Conservation (phyloP, 2,113 vertebrate genomes). For the Pluvialis apricaria region DNA sequence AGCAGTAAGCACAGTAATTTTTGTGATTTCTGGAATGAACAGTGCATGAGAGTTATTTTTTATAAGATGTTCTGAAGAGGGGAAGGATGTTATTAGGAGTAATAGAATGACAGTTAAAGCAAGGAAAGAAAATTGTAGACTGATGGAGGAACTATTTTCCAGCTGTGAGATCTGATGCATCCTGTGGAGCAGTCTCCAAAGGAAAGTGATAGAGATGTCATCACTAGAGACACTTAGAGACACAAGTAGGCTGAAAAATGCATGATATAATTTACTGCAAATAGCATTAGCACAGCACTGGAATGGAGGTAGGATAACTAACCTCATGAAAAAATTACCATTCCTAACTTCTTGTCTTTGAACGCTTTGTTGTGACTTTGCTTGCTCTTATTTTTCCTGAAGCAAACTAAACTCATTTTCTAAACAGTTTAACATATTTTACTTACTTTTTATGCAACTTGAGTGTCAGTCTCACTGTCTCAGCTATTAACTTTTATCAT, state of each 20-base stretch:
- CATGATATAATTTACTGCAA: neutral
- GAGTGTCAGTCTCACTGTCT: neutral
- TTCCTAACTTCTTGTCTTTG: neutral
- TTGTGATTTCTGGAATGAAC: neutral
- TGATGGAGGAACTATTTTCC: neutral
- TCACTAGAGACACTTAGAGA: neutral
- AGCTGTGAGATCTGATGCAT: neutral
- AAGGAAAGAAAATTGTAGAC: neutral
- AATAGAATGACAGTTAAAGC: neutral
- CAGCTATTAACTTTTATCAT: neutral
- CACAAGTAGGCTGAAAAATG: neutral
- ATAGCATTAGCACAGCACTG: neutral
- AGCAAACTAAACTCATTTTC: neutral
- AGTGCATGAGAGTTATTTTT: neutral
- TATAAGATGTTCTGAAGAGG: neutral
- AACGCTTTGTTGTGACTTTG: neutral
- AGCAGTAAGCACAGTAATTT: neutral
- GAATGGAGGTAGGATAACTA: neutral
- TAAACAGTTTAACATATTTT: neutral
- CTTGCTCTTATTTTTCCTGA: neutral
- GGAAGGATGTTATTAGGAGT: neutral
- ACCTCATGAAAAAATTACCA: neutral
- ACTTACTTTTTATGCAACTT: neutral
- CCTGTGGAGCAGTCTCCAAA: neutral
- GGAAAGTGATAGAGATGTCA: neutral